Evolutionary conservation across 2,797 vertebrate species (phyloP).

Genomic region (Enteromius viviparus): DNA sequence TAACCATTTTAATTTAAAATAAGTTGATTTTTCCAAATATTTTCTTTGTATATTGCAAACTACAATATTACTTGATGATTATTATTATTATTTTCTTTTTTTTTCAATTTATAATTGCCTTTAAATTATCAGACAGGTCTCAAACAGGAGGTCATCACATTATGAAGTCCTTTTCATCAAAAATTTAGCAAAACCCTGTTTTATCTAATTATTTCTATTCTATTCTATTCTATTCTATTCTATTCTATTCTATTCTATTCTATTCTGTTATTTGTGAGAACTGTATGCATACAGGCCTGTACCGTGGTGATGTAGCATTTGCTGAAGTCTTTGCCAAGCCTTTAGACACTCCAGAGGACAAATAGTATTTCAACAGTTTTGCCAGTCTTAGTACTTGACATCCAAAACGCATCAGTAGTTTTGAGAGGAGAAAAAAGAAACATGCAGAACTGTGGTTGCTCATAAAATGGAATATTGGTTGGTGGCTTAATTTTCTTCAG

Average conservation of each 20-base stretch:
- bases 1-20: not conserved
- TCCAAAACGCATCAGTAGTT: conserved; percentile 59
- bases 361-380: conserved; percentile 55
- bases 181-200: not conserved
- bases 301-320: conserved; percentile 40
- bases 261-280: conserved; percentile 37
- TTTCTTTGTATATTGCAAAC: not conserved
- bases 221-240: conserved; percentile 32
- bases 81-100: not conserved
- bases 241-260: conserved; percentile 18
- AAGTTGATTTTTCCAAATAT: not conserved
- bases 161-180: not conserved
- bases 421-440: conserved; percentile 34
- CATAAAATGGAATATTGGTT: conserved; percentile 57
- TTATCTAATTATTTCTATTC: not conserved
- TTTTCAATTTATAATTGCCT: not conserved
- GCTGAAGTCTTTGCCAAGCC: conserved; percentile 49
- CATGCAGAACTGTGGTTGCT: conserved; percentile 49
- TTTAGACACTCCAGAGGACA: conserved; percentile 54
- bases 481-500: conserved; percentile 48
- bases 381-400: conserved; percentile 54
- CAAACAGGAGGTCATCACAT: not conserved
- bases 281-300: conserved; percentile 38
- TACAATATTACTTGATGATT: not conserved
- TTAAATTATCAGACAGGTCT: not conserved